phyloP scores from a whole-genome alignment of 2,888 invertebrate genomes.

The Cataglyphis cursor region DNA sequence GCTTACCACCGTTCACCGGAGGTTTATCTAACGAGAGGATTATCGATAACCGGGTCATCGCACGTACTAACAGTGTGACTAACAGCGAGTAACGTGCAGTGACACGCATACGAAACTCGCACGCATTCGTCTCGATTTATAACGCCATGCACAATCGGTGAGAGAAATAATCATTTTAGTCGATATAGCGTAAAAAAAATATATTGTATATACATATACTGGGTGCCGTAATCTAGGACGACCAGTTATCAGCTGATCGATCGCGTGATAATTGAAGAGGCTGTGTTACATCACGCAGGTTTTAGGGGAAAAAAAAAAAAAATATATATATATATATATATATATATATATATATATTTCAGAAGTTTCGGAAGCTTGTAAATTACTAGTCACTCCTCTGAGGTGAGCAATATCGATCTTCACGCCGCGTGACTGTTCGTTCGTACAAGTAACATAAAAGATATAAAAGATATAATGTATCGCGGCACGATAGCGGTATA shows the following conservation, averaged over 20 bases:
- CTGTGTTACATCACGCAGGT: neutral
- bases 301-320: neutral
- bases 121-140: neutral
- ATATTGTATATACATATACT: neutral
- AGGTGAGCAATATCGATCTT: neutral
- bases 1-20: conserved; percentile 1
- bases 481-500: conserved; percentile 7
- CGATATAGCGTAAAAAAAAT: neutral
- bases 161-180: neutral
- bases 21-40: conserved; percentile 31
- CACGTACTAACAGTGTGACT: conserved; percentile 5
- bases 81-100: neutral
- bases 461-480: conserved; percentile 6
- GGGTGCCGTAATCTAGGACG: neutral
- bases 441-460: neutral
- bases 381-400: neutral
- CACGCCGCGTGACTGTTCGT: neutral
- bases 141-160: neutral
- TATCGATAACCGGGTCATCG: conserved; percentile 55
- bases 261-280: conserved; percentile 12
- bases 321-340: no score
- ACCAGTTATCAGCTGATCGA: conserved; percentile 14
- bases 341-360: neutral
- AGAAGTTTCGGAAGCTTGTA: conserved; percentile 3
- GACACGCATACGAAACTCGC: conserved; percentile 27